Base-by-base conservation (phyloP, 2,888 invertebrate genomes). In the Xylota segnis region DNA sequence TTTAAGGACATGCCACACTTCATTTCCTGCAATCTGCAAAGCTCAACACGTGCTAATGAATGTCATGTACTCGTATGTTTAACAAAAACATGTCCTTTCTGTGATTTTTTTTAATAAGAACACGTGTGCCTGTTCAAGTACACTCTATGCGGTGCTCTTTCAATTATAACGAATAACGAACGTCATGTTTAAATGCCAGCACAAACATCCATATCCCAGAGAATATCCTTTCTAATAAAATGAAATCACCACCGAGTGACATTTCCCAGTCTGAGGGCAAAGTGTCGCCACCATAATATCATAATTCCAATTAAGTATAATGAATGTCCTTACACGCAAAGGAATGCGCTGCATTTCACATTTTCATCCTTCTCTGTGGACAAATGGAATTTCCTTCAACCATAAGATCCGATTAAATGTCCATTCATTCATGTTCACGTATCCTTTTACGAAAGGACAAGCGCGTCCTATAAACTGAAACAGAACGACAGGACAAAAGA, bases 391-490 rank as follows among this genome's bases (percentile, higher is more conserved):
- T 27, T 45, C 14, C 16, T 37, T 16, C 16, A 40, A 16, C 52
- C 16, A 16, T 16, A 45, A 47, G 43, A 54, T 63, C 47, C 71
- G 71, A 78, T 78, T 78, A 78, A n/a, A 56, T 14, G 29, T 32
- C 56, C 16, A 56, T 65, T 71, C 37, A 77, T 77, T 77, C 77
- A 77, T 61, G 70, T 45, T n/a, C 77, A 77, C 70, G 77, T 63
- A 43, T 63, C 45, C 29, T 29, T 32, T 65, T 50, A 34, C 23
- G 29, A 23, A 50, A 12, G 50, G 12, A 23, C 50, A 23, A 23
- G 4, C 18, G 16, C 6, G 6, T 9, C 14, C 56, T 10, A 16
- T 16, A 32, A 32, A 56, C 4, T 6, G 34, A 54, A 14, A 32
- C 29, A 56, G 10, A 27, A 14, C 1, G 3, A 29, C 5, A 27